Percentiles rank a stretch among this genome's conserved stretches.
These are phyloP conservation scores for Scaptomyza hsui DNA, from an alignment of 1,140 invertebrate species.

Conservation along the genomic window DNA sequence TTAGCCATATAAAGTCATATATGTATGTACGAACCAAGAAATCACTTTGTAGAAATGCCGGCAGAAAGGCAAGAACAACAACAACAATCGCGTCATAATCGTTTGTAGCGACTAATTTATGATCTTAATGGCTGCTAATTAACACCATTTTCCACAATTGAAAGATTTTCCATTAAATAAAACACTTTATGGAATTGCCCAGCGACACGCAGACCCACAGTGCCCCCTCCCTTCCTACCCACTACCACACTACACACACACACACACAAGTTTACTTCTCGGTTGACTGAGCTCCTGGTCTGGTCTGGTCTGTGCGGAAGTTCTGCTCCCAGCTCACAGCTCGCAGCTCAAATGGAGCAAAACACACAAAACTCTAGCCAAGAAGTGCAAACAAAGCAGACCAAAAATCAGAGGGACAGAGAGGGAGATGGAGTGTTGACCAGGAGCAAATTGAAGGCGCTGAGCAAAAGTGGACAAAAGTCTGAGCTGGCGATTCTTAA, in stretches of 20 bases:
- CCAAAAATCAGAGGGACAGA: constrained; percentile 64
- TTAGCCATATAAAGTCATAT: constrained; percentile 60
- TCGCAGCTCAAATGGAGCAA: constrained; percentile 77
- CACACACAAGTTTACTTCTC: constrained; percentile 32
- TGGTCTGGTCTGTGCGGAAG: constrained; percentile 40
- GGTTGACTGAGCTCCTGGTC: constrained; percentile 54
- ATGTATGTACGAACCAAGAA: constrained; percentile 23
- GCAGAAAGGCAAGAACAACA: constrained; percentile 31
- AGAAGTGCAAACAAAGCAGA: constrained; percentile 75
- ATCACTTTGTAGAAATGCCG: constrained; percentile 64
- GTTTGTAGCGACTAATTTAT: constrained; percentile 82
- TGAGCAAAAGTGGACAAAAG: constrained; percentile 60
- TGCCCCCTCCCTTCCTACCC: constrained; percentile 6
- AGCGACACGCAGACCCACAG: constrained; percentile 62
- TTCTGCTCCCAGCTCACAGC: constrained; percentile 36
- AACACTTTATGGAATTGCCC: constrained; percentile 81
- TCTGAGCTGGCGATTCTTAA: constrained; percentile 65
- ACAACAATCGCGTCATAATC: constrained; percentile 76
- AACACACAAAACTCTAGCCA: constrained; percentile 58
- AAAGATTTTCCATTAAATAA: constrained; percentile 83
- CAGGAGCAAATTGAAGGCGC: background rate
- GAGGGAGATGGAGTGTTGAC: background rate
- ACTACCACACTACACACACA: background rate
- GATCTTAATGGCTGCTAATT: constrained; percentile 81
- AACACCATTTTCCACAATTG: constrained; percentile 82